Base-by-base conservation (phyloP, 2,888 invertebrate genomes). In the Torymus auratus region DNA sequence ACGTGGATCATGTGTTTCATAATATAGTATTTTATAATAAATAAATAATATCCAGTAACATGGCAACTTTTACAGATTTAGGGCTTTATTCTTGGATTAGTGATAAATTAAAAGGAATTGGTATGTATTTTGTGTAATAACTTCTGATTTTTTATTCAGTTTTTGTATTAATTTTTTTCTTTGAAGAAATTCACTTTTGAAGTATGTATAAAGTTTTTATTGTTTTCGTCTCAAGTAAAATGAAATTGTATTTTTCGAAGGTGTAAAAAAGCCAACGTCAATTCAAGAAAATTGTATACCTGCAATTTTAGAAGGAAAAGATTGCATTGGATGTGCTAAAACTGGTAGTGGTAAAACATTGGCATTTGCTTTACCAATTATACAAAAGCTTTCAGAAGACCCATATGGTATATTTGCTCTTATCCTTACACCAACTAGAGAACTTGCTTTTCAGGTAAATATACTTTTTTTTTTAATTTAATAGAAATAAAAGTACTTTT, bases 281-380 rank as follows among this genome's bases (percentile, higher is more conserved):
- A 96, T 98, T 78, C 97, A 98, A 90, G 91, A 92, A 86, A 94
- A 95, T 83, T 97, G 97, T 88, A 95, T 98, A 86, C 94, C 96
- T 4, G 92, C 93, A 82, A 96, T 97, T 85, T 90, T 97, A 58
- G 88, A 92, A 80, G 98, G 98, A 0, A 92, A 93, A 85, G 97
- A 99, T 92, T 97, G 98, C 86, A 96, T 99, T 83, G 99, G 98
- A 11, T 98, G 98, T 86, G 98, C 99, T 0, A 98, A 99, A 91
- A 99, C 99, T 11, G 99, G 99, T 14, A 98, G 98, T 77, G 99
- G 99, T 1, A 99, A 99, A 92, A 99, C 99, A 0, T 94, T 99
- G 87, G 98, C 99, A 0, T 99, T 99, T 93, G 98, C 98, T 0
- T 91, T 99, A 74, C 99, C 99, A 0, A 97, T 99, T 86, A 90